These are phyloP conservation scores for Craniophora ligustri DNA, from an alignment of 2,888 invertebrate species.

Conservation along the genomic window DNA sequence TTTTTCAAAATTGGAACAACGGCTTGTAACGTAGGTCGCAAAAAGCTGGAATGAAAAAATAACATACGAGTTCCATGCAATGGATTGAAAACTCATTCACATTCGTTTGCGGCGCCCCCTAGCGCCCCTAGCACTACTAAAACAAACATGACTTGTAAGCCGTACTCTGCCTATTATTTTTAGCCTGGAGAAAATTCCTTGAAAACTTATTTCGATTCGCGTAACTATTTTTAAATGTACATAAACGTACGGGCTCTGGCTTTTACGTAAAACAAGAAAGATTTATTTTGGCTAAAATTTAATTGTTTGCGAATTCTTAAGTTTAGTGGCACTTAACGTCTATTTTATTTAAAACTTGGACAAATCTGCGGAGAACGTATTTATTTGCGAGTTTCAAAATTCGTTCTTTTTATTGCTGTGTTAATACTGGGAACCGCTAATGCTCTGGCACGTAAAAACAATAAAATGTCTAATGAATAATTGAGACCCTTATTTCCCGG, in stretches of 20 bases:
- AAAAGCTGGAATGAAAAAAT: neutral
- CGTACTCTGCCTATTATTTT: constrained; percentile 39
- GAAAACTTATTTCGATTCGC: constrained; percentile 50
- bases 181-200: constrained; percentile 51
- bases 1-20: constrained; percentile 2
- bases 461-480: constrained; percentile 16
- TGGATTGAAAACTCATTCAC: constrained; percentile 12
- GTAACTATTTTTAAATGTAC: constrained; percentile 48
- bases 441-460: constrained; percentile 12
- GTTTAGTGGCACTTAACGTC: constrained; percentile 63
- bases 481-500: neutral
- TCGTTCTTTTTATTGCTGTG: constrained; percentile 60
- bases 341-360: constrained; percentile 58
- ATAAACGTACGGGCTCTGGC: constrained; percentile 42
- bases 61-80: constrained; percentile 1
- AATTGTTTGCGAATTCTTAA: constrained; percentile 52
- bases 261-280: constrained; percentile 41
- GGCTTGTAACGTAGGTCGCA: too few relatives aligned
- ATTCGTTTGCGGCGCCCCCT: constrained; percentile 22
- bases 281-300: constrained; percentile 46
- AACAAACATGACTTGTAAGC: constrained; percentile 20
- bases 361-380: constrained; percentile 43
- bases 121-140: constrained; percentile 2
- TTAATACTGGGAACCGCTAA: constrained; percentile 57
- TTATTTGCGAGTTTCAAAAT: constrained; percentile 47